Percentiles rank a stretch among this genome's conserved stretches.
phyloP scores from a whole-genome alignment of 2,113 vertebrate species.

The Pelusios castaneus region DNA sequence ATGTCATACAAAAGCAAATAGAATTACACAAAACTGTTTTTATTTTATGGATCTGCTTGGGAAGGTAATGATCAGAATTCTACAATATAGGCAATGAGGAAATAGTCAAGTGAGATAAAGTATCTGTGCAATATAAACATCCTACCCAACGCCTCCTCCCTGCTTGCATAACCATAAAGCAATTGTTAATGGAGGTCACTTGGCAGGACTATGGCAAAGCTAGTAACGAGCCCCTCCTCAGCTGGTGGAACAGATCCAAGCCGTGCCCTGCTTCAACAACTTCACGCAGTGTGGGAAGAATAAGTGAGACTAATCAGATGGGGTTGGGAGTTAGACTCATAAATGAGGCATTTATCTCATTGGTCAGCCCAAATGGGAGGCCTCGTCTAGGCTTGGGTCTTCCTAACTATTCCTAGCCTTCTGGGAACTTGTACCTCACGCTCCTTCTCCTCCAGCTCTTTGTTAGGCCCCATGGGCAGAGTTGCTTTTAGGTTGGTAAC shows the following conservation, averaged over 20 bases:
- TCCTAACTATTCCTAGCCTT: not conserved
- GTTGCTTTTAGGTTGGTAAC: not conserved
- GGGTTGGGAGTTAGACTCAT: not conserved
- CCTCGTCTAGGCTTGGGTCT: not conserved
- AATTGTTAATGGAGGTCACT: constrained; percentile 64
- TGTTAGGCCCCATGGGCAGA: not conserved
- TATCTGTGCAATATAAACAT: constrained; percentile 69
- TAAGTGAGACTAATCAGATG: too few relatives aligned
- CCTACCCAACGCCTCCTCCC: constrained; percentile 61
- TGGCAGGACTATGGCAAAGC: constrained; percentile 64
- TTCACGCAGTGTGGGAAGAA: not conserved
- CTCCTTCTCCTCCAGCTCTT: not conserved
- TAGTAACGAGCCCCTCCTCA: constrained; percentile 55
- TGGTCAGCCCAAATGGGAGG: not conserved
- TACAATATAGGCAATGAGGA: constrained; percentile 68
- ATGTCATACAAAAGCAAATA: constrained; percentile 64
- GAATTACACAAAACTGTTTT: constrained; percentile 70
- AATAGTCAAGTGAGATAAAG: constrained; percentile 66
- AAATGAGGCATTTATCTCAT: not conserved
- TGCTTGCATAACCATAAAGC: constrained; percentile 42
- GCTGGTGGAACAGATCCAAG: constrained; percentile 13
- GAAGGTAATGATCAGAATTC: constrained; percentile 48
- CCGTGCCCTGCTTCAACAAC: not conserved
- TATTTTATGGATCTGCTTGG: constrained; percentile 63
- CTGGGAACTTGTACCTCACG: not conserved